Evolutionary conservation across 2,888 invertebrate genomes (phyloP).

Genomic region (Smittia sp.): DNA sequence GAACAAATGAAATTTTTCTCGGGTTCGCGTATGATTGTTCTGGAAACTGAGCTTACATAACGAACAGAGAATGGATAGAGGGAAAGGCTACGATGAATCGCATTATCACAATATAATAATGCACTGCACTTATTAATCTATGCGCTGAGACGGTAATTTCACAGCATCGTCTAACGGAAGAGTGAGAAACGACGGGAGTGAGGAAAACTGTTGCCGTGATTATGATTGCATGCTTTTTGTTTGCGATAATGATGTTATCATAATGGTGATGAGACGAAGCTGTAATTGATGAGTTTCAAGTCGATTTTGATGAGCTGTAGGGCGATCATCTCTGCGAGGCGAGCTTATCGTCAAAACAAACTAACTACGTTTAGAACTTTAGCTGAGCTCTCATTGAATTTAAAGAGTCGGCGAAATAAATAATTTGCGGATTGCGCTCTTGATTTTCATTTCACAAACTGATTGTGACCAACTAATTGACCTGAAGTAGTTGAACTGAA

Average conservation of each 20-base stretch:
- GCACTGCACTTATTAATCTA: conserved; percentile 27
- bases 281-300: neutral
- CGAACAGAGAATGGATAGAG: neutral
- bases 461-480: too few relatives aligned
- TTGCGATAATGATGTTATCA: conserved; percentile 9
- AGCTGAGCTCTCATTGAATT: too few relatives aligned
- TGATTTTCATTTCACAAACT: too few relatives aligned
- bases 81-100: conserved; percentile 11
- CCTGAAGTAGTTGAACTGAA: too few relatives aligned
- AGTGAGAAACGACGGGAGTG: neutral
- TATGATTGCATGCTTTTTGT: conserved; percentile 22
- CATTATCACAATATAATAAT: conserved; percentile 22
- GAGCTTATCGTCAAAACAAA: too few relatives aligned
- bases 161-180: conserved; percentile 21
- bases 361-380: too few relatives aligned
- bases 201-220: conserved; percentile 18
- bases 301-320: neutral
- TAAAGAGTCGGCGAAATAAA: too few relatives aligned
- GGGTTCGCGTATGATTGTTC: neutral
- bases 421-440: too few relatives aligned
- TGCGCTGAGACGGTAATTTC: neutral
- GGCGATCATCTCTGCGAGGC: too few relatives aligned
- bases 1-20: neutral
- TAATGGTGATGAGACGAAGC: neutral
- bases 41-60: neutral